Base-by-base conservation (phyloP, 2,888 invertebrate genomes). In the Drosophila neoperkinsi region DNA sequence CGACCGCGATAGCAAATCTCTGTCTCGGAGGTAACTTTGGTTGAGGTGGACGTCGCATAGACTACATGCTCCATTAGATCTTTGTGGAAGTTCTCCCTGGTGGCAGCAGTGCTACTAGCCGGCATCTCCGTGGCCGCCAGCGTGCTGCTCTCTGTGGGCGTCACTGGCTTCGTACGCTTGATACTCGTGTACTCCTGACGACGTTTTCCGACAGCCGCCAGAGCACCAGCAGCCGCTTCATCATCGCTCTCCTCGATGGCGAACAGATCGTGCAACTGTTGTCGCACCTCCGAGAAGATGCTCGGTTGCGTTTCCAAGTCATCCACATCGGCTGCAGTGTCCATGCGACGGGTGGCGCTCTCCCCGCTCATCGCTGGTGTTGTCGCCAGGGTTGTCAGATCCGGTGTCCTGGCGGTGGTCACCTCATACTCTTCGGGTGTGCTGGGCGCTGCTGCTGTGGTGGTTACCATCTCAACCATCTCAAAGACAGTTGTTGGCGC, bases 1-100 rank as follows among this genome's bases (percentile, higher is more conserved):
- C 96, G 96, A 18, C 97, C 97, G 91, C 96, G 95, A 92, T 96
- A 97, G 91, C 97, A 97, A 76, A 97, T 97, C 94, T 97, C 97
- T 41, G 97, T 97, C 94, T 97, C 97, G 82, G 97, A 96, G 18
- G 97, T 96, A 92, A 96, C 96, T 28, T 97, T 97, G 4, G 96
- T 96, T 89, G 96, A 96, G 3, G 90, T 88, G 3, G 97, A 96
- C 0, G 97, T 97, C 46, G 93, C 93, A 72, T 92, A 93, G 10
- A 93, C 92, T n/a, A 93, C 92, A 66, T 92, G 91, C 60, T 93
- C 91, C 93, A 93, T 93, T 59, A 93, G 86, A 68, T 93, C 91
- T 74, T 92, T 92, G 77, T 93, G 92, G 71, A 93, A 93, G 65
- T 77, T 84, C 0, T 86, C 87, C 66, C 81, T 77, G 11, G 81